phyloP scores from a whole-genome alignment of 1,140 invertebrate genomes.

The Zaprionus inermis region DNA sequence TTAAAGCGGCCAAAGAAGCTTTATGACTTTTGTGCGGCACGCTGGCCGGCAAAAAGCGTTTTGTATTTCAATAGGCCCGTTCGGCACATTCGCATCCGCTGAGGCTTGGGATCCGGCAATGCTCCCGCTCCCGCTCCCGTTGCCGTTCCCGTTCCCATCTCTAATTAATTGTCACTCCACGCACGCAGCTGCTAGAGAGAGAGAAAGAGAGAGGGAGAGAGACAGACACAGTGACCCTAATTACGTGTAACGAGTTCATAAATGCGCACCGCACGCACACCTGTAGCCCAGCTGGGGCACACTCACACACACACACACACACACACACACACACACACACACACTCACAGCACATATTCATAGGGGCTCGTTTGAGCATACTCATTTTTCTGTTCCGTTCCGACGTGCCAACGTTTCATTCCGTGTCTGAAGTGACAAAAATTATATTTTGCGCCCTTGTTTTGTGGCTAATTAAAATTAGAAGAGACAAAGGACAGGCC shows the following conservation, averaged over 20 bases:
- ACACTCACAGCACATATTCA: background rate
- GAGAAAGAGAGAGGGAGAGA: conserved; percentile 1
- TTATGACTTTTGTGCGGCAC: conserved; percentile 63
- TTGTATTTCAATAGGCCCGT: conserved; percentile 69
- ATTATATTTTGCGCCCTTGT: conserved; percentile 32
- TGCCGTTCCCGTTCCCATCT: conserved; percentile 16
- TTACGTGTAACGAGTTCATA: conserved; percentile 82
- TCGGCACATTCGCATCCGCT: conserved; percentile 24
- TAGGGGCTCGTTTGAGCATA: background rate
- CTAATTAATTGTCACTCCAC: conserved; percentile 67
- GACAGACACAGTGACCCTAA: conserved; percentile 72
- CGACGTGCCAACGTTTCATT: background rate
- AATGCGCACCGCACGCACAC: conserved; percentile 74
- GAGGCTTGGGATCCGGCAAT: no score
- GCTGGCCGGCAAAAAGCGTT: conserved; percentile 55
- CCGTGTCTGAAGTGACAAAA: conserved; percentile 44
- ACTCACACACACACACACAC: background rate
- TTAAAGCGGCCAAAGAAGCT: conserved; percentile 66
- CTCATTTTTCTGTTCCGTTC: no score
- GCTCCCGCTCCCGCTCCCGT: background rate
- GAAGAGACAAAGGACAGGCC: conserved; percentile 42
- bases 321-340: background rate
- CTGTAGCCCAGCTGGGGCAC: conserved; percentile 38
- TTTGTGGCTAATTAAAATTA: conserved; percentile 71
- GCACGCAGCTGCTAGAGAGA: conserved; percentile 6